phyloP scores from a whole-genome alignment of 2,113 vertebrate genomes.

The Aviceda subcristata region DNA sequence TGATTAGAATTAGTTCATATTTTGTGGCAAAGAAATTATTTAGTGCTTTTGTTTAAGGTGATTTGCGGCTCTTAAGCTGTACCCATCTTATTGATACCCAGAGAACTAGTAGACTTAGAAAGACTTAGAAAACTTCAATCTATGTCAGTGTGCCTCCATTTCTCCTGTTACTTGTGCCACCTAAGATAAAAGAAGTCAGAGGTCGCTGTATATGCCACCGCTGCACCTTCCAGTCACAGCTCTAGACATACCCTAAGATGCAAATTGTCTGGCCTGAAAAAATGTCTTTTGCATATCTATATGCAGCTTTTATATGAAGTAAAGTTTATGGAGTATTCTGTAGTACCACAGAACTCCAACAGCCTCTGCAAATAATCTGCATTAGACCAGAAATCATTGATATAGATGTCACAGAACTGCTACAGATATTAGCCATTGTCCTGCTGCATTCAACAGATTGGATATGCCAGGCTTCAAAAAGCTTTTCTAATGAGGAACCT shows the following conservation, averaged over 20 bases:
- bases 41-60: not conserved
- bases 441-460: not conserved
- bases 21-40: not conserved
- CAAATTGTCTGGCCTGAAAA: not conserved
- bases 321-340: not conserved
- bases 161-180: not conserved
- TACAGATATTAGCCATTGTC: not conserved
- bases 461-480: not conserved
- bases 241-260: not conserved
- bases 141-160: not conserved
- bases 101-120: not conserved
- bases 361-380: not conserved
- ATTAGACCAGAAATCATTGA: not conserved
- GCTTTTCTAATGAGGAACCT: not conserved
- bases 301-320: not conserved
- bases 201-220: not conserved
- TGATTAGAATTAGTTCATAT: not conserved
- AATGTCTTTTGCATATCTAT: not conserved
- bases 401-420: not conserved
- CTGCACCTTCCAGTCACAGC: not conserved
- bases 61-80: not conserved
- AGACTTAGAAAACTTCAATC: not conserved
- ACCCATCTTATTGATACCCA: not conserved
- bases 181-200: not conserved
- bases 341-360: not conserved